Percentiles rank a stretch among this genome's conserved stretches.
These are phyloP conservation scores for Porphyrio hochstetteri DNA, from an alignment of 2,113 vertebrate species.

Conservation along the genomic window DNA sequence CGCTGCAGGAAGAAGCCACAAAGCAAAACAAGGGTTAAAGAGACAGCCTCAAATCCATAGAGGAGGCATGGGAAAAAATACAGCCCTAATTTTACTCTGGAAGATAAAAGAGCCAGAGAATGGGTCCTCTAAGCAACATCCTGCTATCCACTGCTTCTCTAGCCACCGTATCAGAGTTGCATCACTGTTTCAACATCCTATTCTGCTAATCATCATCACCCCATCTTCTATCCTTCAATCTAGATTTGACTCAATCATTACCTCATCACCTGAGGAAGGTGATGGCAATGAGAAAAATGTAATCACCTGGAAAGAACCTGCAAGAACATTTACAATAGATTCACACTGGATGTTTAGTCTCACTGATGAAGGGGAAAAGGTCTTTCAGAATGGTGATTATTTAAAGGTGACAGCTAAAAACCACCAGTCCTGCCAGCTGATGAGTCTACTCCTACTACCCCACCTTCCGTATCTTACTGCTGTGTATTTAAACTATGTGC, in stretches of 20 bases:
- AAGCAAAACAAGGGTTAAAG: background rate
- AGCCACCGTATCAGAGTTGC: background rate
- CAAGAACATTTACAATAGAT: background rate
- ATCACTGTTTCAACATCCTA: background rate
- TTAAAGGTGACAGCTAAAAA: background rate
- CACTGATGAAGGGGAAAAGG: background rate
- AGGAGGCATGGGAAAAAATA: background rate
- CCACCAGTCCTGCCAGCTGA: background rate
- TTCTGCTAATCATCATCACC: background rate
- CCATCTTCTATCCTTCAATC: background rate
- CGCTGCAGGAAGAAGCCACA: background rate
- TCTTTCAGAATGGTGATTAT: background rate
- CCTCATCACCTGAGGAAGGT: background rate
- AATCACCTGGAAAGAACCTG: background rate
- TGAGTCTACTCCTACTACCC: fast-evolving
- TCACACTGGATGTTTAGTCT: background rate
- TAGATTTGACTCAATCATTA: background rate
- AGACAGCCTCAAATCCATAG: background rate
- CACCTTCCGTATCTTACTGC: background rate
- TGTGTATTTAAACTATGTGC: background rate
- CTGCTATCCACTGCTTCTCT: background rate
- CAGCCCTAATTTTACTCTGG: background rate
- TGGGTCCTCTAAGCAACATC: background rate
- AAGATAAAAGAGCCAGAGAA: background rate
- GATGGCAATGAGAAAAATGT: background rate